Evolutionary conservation across 2,888 invertebrate genomes (phyloP), one percentile per base, ranked within the genome.

Genomic region (Archaeoteleia sp.): DNA sequence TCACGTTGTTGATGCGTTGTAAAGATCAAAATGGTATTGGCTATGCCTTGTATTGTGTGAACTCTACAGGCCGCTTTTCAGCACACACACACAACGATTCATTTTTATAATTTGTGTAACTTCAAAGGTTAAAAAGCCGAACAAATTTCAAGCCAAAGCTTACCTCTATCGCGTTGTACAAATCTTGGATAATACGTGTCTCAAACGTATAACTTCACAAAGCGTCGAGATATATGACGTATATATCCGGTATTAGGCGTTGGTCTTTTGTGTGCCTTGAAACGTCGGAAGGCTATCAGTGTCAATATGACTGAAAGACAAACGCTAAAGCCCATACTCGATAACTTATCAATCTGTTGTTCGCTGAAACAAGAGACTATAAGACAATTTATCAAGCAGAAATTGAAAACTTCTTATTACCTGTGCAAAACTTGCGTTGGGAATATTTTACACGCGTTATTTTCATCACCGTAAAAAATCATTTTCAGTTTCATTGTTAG

Each of bases 211-310:
- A 51, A 55, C 55, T 49, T 55, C 34, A 61, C 61, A 61, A 60
- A 54, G 49, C 61, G 42, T 45, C 51, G 20, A 53, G 35, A 61
- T 67, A 51, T 35, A 53, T 17, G 43, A 46, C 48, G 20, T 17
- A 43, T 67, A 55, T 42, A 61, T 61, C 67, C 67, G 49, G 51
- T 46, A 61, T 61, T 55, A 67, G 53, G 48, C 53, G 58, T 54
- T 45, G 40, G 40, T 58, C 63, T 60, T 51, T 53, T 53, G 39
- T 53, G 60, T 61, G 32, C 32, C 51, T 46, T 39, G 51, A 30
- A 45, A 37, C 25, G 51, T 51, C 13, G 43, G 58, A 35, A 57
- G 39, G 34, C 58, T 63, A 63, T 63, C 62, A 37, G 43, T 63
- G 63, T 68, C 53, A 54, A 63, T 55, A 60, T 34, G 25, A 63